phyloP scores from a whole-genome alignment of 2,113 vertebrate species.

The Pitta sordida region DNA sequence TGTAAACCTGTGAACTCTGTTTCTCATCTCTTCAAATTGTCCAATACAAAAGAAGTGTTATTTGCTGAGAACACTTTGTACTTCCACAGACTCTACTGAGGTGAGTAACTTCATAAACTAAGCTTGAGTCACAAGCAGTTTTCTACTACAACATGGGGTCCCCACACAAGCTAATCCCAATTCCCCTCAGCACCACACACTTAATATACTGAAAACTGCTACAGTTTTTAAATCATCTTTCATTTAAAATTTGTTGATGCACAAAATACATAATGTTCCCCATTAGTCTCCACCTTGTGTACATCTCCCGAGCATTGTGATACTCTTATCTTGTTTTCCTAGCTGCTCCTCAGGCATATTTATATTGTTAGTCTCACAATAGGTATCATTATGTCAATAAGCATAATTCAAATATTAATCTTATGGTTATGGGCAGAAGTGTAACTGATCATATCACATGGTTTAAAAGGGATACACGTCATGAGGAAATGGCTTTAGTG shows the following conservation, averaged over 20 bases:
- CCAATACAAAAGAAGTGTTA: not conserved
- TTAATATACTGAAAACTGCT: not conserved
- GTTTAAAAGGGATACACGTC: not conserved
- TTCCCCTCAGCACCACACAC: not conserved
- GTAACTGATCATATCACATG: not conserved
- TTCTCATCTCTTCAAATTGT: not conserved
- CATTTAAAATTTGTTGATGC: conserved; percentile 43
- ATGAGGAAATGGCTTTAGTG: not conserved
- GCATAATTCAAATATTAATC: conserved; percentile 37
- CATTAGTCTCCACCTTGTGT: not conserved
- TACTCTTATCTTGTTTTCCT: conserved; percentile 50
- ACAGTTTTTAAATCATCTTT: conserved; percentile 17
- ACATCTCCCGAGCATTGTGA: not conserved
- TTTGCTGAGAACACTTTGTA: not conserved
- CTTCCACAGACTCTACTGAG: not conserved
- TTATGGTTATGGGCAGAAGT: not conserved
- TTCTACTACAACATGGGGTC: not conserved
- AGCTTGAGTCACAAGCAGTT: not conserved
- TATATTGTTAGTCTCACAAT: conserved; percentile 24
- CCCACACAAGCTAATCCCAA: not conserved
- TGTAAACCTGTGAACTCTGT: too few species aligned
- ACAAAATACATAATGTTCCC: conserved; percentile 12
- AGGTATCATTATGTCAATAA: conserved; percentile 46
- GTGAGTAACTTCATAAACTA: not conserved
- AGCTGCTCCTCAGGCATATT: conserved; percentile 30